Percentiles rank a stretch among this genome's conserved stretches.
These are phyloP conservation scores for Brachyhypopomus gauderio DNA, from an alignment of 2,113 vertebrate species.

Conservation along the genomic window DNA sequence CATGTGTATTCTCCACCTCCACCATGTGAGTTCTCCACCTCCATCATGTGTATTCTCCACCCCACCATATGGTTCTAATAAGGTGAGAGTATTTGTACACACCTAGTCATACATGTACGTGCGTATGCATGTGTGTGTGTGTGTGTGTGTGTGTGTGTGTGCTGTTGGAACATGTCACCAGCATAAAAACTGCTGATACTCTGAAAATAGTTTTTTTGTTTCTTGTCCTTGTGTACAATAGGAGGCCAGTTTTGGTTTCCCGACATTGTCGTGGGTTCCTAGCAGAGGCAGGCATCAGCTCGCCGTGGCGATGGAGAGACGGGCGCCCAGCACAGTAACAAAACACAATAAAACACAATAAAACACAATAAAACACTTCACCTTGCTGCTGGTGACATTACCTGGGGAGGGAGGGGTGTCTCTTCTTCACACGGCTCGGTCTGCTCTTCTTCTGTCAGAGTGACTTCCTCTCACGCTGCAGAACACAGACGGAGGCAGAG, in stretches of 20 bases:
- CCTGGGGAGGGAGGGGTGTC: constrained; percentile 20
- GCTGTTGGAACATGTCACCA: neutral
- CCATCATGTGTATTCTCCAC: too few species aligned
- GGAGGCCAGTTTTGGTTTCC: neutral
- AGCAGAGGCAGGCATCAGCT: neutral
- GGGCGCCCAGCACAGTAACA: constrained; percentile 10
- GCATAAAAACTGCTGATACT: neutral
- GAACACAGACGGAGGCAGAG: too few species aligned
- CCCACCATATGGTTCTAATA: too few species aligned
- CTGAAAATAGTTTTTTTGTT: neutral
- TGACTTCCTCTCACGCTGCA: too few species aligned
- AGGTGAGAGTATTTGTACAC: too few species aligned
- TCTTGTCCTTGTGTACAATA: neutral
- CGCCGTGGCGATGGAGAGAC: neutral
- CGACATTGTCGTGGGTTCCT: neutral
- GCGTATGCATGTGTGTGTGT: neutral
- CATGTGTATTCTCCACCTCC: too few species aligned
- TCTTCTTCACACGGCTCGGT: constrained; percentile 20
- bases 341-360: constrained; percentile 32
- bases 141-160: neutral
- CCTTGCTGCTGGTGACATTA: constrained; percentile 44
- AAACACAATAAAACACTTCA: constrained; percentile 49
- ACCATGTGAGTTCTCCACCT: too few species aligned
- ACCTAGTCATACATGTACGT: too few species aligned
- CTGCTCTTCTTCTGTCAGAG: constrained; percentile 35